phyloP scores from a whole-genome alignment of 2,888 invertebrate species.

The Acanthosepion esculentum region DNA sequence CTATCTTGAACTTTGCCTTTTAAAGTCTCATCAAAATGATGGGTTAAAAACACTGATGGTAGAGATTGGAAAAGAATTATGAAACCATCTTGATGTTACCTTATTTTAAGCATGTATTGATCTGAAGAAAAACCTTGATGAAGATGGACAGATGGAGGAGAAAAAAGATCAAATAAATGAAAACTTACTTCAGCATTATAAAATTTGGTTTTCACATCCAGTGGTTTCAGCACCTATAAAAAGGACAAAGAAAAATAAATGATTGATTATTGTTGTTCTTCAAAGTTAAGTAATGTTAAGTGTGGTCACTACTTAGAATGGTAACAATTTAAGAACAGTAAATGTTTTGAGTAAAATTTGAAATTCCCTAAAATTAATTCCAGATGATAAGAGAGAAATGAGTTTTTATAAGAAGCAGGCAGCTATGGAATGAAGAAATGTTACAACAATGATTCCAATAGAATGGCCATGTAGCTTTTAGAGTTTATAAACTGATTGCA shows the following conservation, averaged over 20 bases:
- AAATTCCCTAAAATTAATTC: too few relatives aligned
- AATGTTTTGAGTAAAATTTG: too few relatives aligned
- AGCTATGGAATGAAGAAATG: too few relatives aligned
- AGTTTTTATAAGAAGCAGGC: too few relatives aligned
- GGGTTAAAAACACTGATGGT: background rate
- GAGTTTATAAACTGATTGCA: too few relatives aligned
- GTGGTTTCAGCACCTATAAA: constrained; percentile 91
- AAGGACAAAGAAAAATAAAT: constrained; percentile 43
- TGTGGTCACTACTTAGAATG: too few relatives aligned
- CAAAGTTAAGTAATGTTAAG: too few relatives aligned
- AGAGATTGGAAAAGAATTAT: background rate
- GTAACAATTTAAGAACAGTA: too few relatives aligned
- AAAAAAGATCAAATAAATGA: background rate
- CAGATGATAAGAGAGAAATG: too few relatives aligned
- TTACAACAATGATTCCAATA: too few relatives aligned
- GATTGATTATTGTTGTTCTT: background rate
- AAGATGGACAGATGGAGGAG: background rate
- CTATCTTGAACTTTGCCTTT: background rate
- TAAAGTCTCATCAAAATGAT: too few relatives aligned
- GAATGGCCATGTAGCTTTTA: too few relatives aligned
- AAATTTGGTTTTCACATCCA: constrained; percentile 98
- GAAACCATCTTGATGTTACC: background rate
- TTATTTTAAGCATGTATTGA: background rate
- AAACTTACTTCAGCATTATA: constrained; percentile 88
- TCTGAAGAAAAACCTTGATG: background rate